These are phyloP conservation scores for Macrostomum cliftonense DNA, from an alignment of 2,888 invertebrate species.

Conservation along the genomic window DNA sequence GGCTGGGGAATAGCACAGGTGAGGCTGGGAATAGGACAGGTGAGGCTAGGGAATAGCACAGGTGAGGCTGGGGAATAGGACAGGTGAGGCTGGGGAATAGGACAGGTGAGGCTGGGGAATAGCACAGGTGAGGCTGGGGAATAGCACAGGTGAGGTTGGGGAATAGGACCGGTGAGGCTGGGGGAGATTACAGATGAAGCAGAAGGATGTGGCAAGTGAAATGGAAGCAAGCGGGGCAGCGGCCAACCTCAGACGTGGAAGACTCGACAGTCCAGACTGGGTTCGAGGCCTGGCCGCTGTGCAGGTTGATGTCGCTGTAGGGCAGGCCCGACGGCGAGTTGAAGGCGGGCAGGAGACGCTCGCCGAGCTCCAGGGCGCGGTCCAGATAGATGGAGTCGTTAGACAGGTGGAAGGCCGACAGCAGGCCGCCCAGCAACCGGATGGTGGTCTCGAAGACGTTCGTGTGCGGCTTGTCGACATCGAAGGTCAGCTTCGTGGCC, in stretches of 20 bases:
- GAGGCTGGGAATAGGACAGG: too few relatives aligned
- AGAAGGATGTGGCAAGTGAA: too few relatives aligned
- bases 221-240: too few relatives aligned
- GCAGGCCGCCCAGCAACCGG: slow-evolving; percentile 68
- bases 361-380: slow-evolving; percentile 70
- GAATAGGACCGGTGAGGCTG: too few relatives aligned
- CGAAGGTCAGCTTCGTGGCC: slow-evolving; percentile 57
- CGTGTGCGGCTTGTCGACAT: slow-evolving; percentile 62
- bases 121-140: too few relatives aligned
- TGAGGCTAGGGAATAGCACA: too few relatives aligned
- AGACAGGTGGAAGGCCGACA: slow-evolving; percentile 74
- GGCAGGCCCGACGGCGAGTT: slow-evolving; percentile 60
- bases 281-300: slow-evolving; percentile 58
- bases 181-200: too few relatives aligned
- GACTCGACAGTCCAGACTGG: slow-evolving; percentile 92
- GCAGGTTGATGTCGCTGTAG: slow-evolving; percentile 82
- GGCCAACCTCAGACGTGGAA: slow-evolving; percentile 74
- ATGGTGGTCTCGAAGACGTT: slow-evolving; percentile 94
- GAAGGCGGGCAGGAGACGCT: slow-evolving; percentile 68
- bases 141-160: too few relatives aligned
- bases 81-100: too few relatives aligned
- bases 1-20: too few relatives aligned
- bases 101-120: too few relatives aligned
- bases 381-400: slow-evolving; percentile 64
- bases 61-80: too few relatives aligned